Base-by-base conservation (phyloP, 2,888 invertebrate species). In the Parascotia fuliginaria region DNA sequence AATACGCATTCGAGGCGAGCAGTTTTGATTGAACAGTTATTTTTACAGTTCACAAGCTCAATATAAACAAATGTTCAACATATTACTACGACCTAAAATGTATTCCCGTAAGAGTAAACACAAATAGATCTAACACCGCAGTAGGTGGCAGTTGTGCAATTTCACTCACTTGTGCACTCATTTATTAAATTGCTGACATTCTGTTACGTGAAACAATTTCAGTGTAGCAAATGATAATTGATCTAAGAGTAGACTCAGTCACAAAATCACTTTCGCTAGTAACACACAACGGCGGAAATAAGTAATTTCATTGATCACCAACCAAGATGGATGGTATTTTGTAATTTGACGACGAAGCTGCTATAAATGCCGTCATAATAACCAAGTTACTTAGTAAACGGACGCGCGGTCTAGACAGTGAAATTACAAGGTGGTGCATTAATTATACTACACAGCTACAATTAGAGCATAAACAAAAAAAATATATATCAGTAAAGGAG, bases 221-320 rank as follows among this genome's bases (percentile, higher is more conserved):
- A 60, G 48, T 44, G 32, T 34, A 55, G 55, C 55, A 49, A 63
- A 60, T 41, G 44, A 27, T 57, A 60, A 50, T 60, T 55, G 56
- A 60, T 49, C 46, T 42, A 60, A 55, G 48, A 60, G 55, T 62
- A 57, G 63, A 70, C 70, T 76, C 75, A 60, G 75, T 81, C 81
- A 78, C 60, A 57, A 80, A 80, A 81, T 81, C 83, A 87, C 88
- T 89, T 79, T 87, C 83, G 55, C 73, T 85, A 67, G 80, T 77
- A 68, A 59, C 68, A 60, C 73, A 80, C 68, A 69, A 66, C 60
- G 71, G 77, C 76, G 78, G 82, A 83, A 85, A 85, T 69, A 74
- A 75, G 80, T 81, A 78, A 74, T 77, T 82, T 75, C 73, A 79
- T 84, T 77, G 75, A 79, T 77, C 77, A 77, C 64, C 58, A 62